Conservation (phyloP, 2,888 invertebrate genomes). For the Volucella inflata region DNA sequence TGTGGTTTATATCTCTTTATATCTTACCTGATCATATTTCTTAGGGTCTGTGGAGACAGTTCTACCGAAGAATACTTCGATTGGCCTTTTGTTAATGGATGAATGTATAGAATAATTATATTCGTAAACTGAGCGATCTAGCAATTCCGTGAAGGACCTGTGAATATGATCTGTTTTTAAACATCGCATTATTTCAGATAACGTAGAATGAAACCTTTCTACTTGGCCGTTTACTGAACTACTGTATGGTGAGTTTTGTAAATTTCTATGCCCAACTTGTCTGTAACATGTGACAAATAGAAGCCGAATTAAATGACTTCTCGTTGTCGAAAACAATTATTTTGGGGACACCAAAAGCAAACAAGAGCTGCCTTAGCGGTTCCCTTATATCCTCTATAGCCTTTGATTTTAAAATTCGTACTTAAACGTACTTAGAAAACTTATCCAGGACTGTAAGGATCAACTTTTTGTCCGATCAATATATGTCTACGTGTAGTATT, state of each 20-base stretch:
- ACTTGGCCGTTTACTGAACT: slow-evolving; percentile 58
- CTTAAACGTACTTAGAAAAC: slow-evolving; percentile 38
- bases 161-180: slow-evolving; percentile 21
- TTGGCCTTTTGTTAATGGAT: slow-evolving; percentile 17
- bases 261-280: slow-evolving; percentile 38
- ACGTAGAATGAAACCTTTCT: slow-evolving; percentile 60
- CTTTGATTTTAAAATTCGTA: slow-evolving; percentile 38
- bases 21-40: not conserved
- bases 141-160: slow-evolving; percentile 35
- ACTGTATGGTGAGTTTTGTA: slow-evolving; percentile 39
- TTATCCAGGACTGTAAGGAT: slow-evolving; percentile 48
- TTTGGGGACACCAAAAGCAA: slow-evolving; percentile 42
- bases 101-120: slow-evolving; percentile 43
- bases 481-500: slow-evolving; percentile 44
- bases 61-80: slow-evolving; percentile 40
- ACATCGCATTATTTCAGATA: slow-evolving; percentile 57
- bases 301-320: slow-evolving; percentile 42
- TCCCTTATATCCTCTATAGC: slow-evolving; percentile 36
- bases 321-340: slow-evolving; percentile 48
- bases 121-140: slow-evolving; percentile 41
- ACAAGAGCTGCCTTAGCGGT: slow-evolving; percentile 29
- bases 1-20: not conserved
- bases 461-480: slow-evolving; percentile 20
- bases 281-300: slow-evolving; percentile 45
- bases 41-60: slow-evolving; percentile 3